Base-by-base conservation (phyloP, 1,140 invertebrate genomes). In the Drusus annulatus region DNA sequence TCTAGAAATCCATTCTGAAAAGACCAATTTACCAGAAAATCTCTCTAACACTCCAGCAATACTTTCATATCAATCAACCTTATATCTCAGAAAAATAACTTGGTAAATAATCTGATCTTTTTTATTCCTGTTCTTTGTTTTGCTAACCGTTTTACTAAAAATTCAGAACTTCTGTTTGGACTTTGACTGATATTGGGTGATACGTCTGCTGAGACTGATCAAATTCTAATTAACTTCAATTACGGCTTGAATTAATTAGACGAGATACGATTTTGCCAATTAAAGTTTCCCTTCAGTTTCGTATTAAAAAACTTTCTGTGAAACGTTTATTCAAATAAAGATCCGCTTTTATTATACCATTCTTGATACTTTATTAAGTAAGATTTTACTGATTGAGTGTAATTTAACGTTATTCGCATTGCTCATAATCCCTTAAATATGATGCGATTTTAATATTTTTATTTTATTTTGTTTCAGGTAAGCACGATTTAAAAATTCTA, bases 161-260 rank as follows among this genome's bases (percentile, higher is more conserved):
- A 13, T 45, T 45, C 8, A 10, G 0, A 45, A 45, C 36, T 54
- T 45, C 45, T 25, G 28, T 52, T 4, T 2, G 10, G 74, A 51
- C 23, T 0, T 45, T 8, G 21, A 10, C 25, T 25, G 36, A 23
- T 15, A 19, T 2, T 62, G n/a, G 2, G 8, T 63, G 28, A 28
- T 15, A 16, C 25, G 19, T 73, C 21, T 76, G 19, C 5, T 31
- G 76, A 17, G 23, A 13, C 21, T 58, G 63, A 78, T 71, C 77
- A 78, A 58, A 78, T 78, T 65, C 63, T 78, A 78, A 78, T 78
- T 69, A 58, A 65, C 65, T 69, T 71, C 77, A 78, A 78, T 78
- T 78, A 71, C 17, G 52, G 63, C 54, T 71, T 71, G 77, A 71
- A 71, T 71, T 56, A 78, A 78, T 78, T 69, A 60, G 8, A 71